Base-by-base conservation (phyloP, 2,113 vertebrate genomes). In the Amblyopsis rosae region DNA sequence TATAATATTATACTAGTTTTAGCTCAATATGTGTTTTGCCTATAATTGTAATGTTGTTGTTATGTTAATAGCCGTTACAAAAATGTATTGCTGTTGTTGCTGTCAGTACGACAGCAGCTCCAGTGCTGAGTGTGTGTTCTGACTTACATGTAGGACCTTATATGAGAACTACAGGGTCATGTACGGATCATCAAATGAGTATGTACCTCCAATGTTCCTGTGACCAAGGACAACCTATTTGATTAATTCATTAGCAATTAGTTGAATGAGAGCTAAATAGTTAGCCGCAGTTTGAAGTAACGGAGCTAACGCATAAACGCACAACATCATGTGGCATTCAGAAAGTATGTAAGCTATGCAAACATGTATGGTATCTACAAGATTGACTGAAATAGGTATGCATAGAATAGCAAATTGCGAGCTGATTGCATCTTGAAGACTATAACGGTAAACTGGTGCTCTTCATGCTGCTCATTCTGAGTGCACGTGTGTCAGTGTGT, bases 401-500 rank as follows among this genome's bases (percentile, higher is more conserved):
- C 35, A n/a, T 55, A 70, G 72, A 79, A 78, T 65, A 69, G 65
- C 75, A 72, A 77, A 84, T 63, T 72, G 72, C 58, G 17, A 66
- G 59, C 72, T 82, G 76, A 88, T 82, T 86, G 69, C 77, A 82
- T 83, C 62, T 88, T 68, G 77, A 5, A 15, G 70, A 66, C 76
- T 72, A 72, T 75, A 86, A 83, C 71, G 74, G 62, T 82, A 86
- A 87, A 87, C 87, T 86, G 69, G 62, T 51, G 54, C 63, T 49
- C 19, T 9, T 26, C 47, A 53, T 33, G 35, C 26, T n/a, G 41
- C 59, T 62, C 12, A 17, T 59, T 47, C 13, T n/a, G 9, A 49
- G 46, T 50, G 61, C 26, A 47, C 32, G 61, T 50, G 46, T 63
- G 46, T 49, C 46, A 32, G 61, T 49, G 61, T 26, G 61, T 63